phyloP scores from a whole-genome alignment of 2,113 vertebrate species.

The Rhineura floridana region DNA sequence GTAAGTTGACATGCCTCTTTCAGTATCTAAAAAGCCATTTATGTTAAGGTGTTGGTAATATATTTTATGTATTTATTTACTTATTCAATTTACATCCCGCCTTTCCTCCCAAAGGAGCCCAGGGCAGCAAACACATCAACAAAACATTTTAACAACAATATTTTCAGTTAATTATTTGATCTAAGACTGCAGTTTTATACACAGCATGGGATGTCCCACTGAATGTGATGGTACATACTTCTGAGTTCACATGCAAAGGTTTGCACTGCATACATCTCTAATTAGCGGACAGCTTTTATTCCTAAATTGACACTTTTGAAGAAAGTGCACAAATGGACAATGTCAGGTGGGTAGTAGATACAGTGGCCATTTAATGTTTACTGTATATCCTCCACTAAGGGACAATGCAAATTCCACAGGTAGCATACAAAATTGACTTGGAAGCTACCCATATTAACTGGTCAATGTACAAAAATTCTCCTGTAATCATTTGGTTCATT shows the following conservation, averaged over 20 bases:
- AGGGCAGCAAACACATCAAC: too few species aligned
- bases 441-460: neutral
- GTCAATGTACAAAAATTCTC: neutral
- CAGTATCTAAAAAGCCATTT: too few species aligned
- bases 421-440: neutral
- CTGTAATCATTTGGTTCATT: neutral
- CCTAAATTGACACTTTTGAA: neutral
- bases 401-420: neutral
- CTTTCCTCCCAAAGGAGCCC: too few species aligned
- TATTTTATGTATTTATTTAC: too few species aligned
- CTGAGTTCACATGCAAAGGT: neutral
- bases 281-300: neutral
- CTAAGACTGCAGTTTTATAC: neutral
- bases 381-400: neutral
- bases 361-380: neutral
- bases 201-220: neutral
- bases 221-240: neutral
- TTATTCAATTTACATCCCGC: too few species aligned
- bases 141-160: too few species aligned
- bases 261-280: neutral
- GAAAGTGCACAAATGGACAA: neutral
- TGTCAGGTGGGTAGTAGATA: neutral
- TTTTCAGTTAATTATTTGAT: neutral
- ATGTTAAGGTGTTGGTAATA: too few species aligned
- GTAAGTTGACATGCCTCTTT: neutral